These are phyloP conservation scores for Bedellia somnulentella DNA, from an alignment of 2,888 invertebrate species.

Conservation along the genomic window DNA sequence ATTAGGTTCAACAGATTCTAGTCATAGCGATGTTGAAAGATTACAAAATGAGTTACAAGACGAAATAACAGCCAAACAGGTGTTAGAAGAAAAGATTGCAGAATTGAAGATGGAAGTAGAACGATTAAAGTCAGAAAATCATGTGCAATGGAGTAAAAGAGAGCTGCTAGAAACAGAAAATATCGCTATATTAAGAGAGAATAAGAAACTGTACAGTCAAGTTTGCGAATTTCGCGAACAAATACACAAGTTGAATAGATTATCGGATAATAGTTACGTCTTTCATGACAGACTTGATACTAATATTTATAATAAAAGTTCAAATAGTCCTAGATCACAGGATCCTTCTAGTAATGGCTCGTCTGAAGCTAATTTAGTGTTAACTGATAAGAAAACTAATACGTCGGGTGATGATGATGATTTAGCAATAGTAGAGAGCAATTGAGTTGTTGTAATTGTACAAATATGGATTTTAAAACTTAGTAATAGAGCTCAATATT, in stretches of 20 bases:
- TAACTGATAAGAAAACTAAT: constrained; percentile 38
- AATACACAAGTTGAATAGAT: constrained; percentile 46
- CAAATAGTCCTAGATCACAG: constrained; percentile 38
- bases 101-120: constrained; percentile 69
- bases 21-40: constrained; percentile 46
- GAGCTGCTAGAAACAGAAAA: constrained; percentile 91
- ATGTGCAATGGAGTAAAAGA: constrained; percentile 89
- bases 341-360: constrained; percentile 45
- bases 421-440: constrained; percentile 40
- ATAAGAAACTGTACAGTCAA: constrained; percentile 73
- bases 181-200: constrained; percentile 82
- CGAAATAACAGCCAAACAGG: constrained; percentile 48
- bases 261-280: constrained; percentile 40
- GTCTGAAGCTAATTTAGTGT: constrained; percentile 38
- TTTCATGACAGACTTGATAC: constrained; percentile 27
- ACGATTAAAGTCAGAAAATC: constrained; percentile 87
- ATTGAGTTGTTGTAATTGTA: too few species aligned
- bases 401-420: constrained; percentile 50
- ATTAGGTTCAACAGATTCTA: constrained; percentile 45
- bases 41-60: constrained; percentile 49
- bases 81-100: constrained; percentile 42
- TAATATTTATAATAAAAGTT: constrained; percentile 39
- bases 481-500: too few species aligned
- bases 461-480: too few species aligned
- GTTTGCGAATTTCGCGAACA: constrained; percentile 48